These are phyloP conservation scores for Cremastinae sp. DNA, from an alignment of 2,888 invertebrate species.

Conservation along the genomic window DNA sequence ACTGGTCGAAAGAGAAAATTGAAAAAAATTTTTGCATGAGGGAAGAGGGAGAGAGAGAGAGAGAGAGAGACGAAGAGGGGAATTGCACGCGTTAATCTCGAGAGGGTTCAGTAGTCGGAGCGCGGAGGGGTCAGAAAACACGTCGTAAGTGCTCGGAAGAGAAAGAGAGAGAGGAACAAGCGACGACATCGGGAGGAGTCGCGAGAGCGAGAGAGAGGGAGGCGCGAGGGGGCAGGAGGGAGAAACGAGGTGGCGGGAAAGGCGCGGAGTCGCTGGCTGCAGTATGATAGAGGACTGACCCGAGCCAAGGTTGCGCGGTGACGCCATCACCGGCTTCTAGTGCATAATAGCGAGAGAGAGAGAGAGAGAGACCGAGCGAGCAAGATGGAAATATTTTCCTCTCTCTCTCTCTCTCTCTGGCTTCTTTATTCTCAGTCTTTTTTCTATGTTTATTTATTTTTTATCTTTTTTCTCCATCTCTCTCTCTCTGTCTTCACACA, in stretches of 20 bases:
- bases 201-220: slow-evolving; percentile 40
- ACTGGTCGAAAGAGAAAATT: slow-evolving; percentile 17
- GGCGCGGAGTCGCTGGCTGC: slow-evolving; percentile 70
- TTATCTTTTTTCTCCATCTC: too few species aligned
- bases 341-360: slow-evolving; percentile 77
- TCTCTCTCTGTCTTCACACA: neutral
- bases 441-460: too few species aligned
- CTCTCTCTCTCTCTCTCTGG: too few species aligned
- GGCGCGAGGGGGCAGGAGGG: slow-evolving; percentile 33
- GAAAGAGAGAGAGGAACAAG: slow-evolving; percentile 20
- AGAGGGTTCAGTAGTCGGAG: slow-evolving; percentile 60
- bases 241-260: slow-evolving; percentile 55
- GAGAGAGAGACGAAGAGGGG: slow-evolving; percentile 36
- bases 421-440: too few species aligned
- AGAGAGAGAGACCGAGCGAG: slow-evolving; percentile 65
- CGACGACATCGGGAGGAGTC: slow-evolving; percentile 39
- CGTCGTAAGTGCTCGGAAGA: slow-evolving; percentile 50
- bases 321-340: slow-evolving; percentile 79
- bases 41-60: slow-evolving; percentile 41
- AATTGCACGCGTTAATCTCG: slow-evolving; percentile 35
- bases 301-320: slow-evolving; percentile 80
- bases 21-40: slow-evolving; percentile 18
- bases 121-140: slow-evolving; percentile 49
- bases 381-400: neutral
- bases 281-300: slow-evolving; percentile 80